A percentile compares a stretch with the other conserved stretches of the same genome.
These are phyloP conservation scores for Xiphorhynchus erythropygius DNA, from an alignment of 2,797 vertebrate genomes.

Conservation along the genomic window DNA sequence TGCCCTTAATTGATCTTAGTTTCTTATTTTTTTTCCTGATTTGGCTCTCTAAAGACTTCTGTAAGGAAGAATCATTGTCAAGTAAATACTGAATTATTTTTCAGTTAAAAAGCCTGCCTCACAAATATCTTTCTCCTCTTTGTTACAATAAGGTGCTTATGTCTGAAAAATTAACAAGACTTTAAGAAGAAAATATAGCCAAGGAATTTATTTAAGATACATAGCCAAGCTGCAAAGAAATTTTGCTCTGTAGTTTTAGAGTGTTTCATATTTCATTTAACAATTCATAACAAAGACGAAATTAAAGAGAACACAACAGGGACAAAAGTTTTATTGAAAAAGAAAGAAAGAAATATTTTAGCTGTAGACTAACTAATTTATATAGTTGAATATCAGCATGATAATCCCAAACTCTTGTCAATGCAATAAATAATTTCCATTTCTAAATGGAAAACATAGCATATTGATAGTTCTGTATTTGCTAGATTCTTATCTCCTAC, in stretches of 20 bases:
- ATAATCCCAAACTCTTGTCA: background rate
- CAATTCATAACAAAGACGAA: background rate
- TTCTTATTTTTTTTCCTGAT: background rate
- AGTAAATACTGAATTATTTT: background rate
- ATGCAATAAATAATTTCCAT: background rate
- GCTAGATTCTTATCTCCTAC: background rate
- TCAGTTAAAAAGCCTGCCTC: background rate
- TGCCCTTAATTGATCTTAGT: background rate
- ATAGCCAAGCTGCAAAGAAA: background rate
- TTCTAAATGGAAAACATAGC: background rate
- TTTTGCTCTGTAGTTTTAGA: background rate
- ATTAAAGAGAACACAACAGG: accelerated
- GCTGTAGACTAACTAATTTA: background rate
- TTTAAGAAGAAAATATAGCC: background rate
- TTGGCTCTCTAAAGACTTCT: background rate
- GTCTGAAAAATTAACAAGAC: background rate
- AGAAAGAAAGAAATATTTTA: background rate
- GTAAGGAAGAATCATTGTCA: background rate
- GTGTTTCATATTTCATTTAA: background rate
- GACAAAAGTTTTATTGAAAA: background rate
- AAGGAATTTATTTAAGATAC: background rate
- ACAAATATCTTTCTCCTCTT: background rate
- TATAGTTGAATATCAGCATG: background rate
- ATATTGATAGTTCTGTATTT: background rate
- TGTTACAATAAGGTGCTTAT: background rate